Evolutionary conservation across 2,113 vertebrate genomes (phyloP).

Genomic region (Aegotheles bennettii): DNA sequence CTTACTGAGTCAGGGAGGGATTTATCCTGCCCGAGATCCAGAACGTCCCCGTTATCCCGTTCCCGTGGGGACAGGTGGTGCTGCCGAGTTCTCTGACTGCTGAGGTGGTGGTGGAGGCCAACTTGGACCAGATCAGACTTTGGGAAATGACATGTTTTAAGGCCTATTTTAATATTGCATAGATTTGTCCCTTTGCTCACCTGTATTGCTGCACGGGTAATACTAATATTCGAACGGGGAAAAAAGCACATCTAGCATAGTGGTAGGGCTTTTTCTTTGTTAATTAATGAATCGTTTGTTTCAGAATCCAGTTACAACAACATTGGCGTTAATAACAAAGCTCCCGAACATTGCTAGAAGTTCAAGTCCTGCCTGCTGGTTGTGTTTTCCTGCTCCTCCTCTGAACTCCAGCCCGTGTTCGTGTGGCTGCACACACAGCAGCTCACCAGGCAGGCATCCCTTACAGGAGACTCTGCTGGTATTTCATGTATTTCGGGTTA

Average conservation of each 20-base stretch:
- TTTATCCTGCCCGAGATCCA: not conserved
- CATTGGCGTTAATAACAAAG: not conserved
- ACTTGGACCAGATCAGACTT: not conserved
- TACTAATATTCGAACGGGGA: not conserved
- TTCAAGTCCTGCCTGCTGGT: not conserved
- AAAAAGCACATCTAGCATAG: not conserved
- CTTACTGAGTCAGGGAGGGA: not conserved
- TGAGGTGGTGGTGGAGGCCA: not conserved
- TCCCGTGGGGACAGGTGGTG: not conserved
- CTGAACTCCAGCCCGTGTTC: not conserved
- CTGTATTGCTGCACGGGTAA: not conserved
- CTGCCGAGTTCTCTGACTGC: not conserved
- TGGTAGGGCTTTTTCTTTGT: not conserved
- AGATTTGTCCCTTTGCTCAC: not conserved
- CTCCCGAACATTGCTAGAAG: not conserved
- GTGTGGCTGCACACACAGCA: not conserved
- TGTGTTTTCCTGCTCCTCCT: not conserved
- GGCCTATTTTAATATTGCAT: not conserved
- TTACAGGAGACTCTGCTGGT: not conserved
- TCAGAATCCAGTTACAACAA: not conserved
- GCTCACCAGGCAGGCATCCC: not conserved
- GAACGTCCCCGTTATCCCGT: too few species aligned
- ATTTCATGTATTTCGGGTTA: not conserved
- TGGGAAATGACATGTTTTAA: not conserved
- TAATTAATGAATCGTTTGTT: not conserved